Percentiles rank a stretch among this genome's conserved stretches.
phyloP scores from a whole-genome alignment of 1,140 invertebrate genomes.

The Tetragnatha versicolor region DNA sequence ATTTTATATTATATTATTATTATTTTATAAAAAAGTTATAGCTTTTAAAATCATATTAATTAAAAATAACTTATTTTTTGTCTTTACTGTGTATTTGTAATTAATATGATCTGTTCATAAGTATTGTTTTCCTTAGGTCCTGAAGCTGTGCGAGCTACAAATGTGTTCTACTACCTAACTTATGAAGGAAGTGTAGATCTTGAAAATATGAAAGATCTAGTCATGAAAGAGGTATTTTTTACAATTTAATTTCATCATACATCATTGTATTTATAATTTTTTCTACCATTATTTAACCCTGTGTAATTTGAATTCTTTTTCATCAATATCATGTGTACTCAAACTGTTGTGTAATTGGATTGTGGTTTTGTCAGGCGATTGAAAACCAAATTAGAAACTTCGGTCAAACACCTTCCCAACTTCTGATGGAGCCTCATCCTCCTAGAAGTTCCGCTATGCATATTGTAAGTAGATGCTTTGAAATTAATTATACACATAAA shows the following conservation, averaged over 20 bases:
- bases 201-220: conserved; percentile 85
- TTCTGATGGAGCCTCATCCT: conserved; percentile 96
- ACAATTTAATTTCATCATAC: neutral
- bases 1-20: conserved; percentile 5
- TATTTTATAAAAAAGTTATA: too few species aligned
- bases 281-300: neutral
- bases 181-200: conserved; percentile 97
- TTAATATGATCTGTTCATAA: too few species aligned
- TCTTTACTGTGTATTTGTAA: too few species aligned
- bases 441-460: conserved; percentile 98
- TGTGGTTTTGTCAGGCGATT: conserved; percentile 72
- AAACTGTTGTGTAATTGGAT: neutral
- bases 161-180: conserved; percentile 99
- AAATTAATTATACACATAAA: neutral
- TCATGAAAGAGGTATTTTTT: conserved; percentile 79
- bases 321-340: neutral
- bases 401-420: conserved; percentile 96
- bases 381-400: conserved; percentile 98
- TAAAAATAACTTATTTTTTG: neutral
- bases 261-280: conserved; percentile 24
- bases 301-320: neutral
- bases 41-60: too few species aligned
- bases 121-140: conserved; percentile 77
- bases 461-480: conserved; percentile 75
- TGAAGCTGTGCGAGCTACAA: conserved; percentile 94